Base-by-base conservation (phyloP, 2,113 vertebrate genomes). In the Paramormyrops kingsleyae region DNA sequence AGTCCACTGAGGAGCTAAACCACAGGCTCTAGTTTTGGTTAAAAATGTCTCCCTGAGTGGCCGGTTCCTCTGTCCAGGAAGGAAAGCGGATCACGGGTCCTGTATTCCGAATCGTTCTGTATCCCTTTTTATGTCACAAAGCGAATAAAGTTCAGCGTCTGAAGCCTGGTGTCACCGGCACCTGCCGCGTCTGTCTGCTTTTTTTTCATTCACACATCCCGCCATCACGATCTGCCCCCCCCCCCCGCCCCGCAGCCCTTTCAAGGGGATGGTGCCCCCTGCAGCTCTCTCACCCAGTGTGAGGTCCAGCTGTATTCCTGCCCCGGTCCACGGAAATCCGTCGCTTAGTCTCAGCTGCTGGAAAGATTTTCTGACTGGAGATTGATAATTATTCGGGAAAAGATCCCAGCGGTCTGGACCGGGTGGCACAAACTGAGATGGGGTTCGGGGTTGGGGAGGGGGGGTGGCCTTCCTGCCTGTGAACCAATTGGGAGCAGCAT, bases 111-210 rank as follows among this genome's bases (percentile, higher is more conserved):
- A 87, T 91, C 77, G 91, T 93, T 94, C 91, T 92, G 92, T 93
- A 91, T 91, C 47, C 93, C 87, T 93, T 94, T 91, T 88, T 89
- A 94, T 93, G 94, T 90, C 90, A 15, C 92, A 91, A 92, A 93
- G 91, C 92, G 94, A 96, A 96, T 96, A 96, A 96, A 93, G 93
- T 92, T 91, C 93, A 92, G 93, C 93, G 92, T 94, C 92, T 94
- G 89, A 94, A 94, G 91, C 90, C 84, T 77, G 53, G 56, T 90
- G 87, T 49, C 87, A 92, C 92, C 19, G 85, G 31, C 89, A 56
- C 92, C 35, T 19, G 90, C 19, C 89, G 77, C n/a, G 27, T 42
- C 24, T 15, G 17, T 47, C 10, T 49, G 8, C 46, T 42, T 35
- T 42, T n/a, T 7, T 86, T 35, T 19, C 1, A 12, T 39, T 62